Conservation (phyloP, 92 coral and sea anemone genomes). For the Epizoanthus scotinus region DNA sequence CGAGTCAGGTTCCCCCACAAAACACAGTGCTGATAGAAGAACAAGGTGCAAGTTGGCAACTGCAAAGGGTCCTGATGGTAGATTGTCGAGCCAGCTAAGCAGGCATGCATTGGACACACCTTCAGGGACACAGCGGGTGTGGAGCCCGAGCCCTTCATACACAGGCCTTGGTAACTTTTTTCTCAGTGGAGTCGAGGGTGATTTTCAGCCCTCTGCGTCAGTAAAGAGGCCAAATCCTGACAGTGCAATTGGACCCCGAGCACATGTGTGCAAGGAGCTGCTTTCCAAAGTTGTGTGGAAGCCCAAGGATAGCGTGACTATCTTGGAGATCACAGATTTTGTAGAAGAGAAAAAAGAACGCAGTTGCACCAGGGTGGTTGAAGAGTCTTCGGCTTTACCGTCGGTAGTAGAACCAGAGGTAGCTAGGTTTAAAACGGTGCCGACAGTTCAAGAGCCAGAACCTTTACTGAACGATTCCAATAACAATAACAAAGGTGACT, state of each 20-base stretch:
- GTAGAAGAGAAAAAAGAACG: constrained; percentile 23
- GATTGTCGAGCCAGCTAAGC: background rate
- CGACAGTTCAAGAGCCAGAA: constrained; percentile 21
- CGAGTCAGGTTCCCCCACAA: constrained; percentile 13
- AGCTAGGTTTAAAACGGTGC: constrained; percentile 4
- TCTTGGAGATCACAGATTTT: constrained; percentile 32
- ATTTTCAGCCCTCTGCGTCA: constrained; percentile 18
- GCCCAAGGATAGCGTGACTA: constrained; percentile 73
- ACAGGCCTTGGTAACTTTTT: constrained; percentile 85
- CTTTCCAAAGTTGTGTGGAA: constrained; percentile 75
- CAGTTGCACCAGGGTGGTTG: background rate
- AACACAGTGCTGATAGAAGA: constrained; percentile 3
- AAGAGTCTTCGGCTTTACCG: constrained; percentile 35
- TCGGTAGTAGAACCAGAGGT: constrained; percentile 62
- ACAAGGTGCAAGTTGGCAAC: background rate
- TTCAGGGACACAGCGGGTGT: constrained; percentile 55
- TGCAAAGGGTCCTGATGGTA: background rate
- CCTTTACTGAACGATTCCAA: background rate
- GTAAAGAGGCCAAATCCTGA: background rate
- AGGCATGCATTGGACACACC: background rate
- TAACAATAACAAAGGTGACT: background rate
- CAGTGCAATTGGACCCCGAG: constrained; percentile 31
- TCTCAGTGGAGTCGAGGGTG: constrained; percentile 77
- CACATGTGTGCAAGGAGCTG: constrained; percentile 50
- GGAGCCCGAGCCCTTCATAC: constrained; percentile 82